Evolutionary conservation across 2,888 invertebrate species (phyloP).

Genomic region (Eurytoma californica): DNA sequence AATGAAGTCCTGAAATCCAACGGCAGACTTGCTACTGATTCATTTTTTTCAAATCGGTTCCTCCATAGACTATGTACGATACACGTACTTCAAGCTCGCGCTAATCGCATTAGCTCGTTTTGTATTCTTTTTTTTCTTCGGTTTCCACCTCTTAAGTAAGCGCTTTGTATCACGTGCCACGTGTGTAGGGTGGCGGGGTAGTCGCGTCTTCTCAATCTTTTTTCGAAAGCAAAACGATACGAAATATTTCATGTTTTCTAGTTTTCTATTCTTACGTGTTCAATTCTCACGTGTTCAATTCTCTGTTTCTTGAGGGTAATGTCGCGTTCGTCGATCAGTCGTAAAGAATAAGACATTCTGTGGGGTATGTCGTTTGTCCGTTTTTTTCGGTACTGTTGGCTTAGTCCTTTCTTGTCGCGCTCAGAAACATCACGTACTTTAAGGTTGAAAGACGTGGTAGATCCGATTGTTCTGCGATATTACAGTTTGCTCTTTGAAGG

Average conservation of each 20-base stretch:
- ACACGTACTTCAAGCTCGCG: slow-evolving; percentile 67
- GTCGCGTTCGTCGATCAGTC: slow-evolving; percentile 3
- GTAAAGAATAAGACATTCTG: slow-evolving; percentile 16
- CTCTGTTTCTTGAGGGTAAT: slow-evolving; percentile 7
- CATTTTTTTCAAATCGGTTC: slow-evolving; percentile 12
- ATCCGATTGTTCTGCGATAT: background rate
- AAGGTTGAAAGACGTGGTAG: slow-evolving; percentile 33
- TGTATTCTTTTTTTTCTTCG: slow-evolving; percentile 54
- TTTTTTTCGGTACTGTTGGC: too few relatives aligned
- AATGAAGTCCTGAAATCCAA: background rate
- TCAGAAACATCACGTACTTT: slow-evolving; percentile 26
- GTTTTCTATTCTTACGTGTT: background rate
- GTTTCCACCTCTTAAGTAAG: slow-evolving; percentile 39
- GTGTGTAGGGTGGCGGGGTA: slow-evolving; percentile 71
- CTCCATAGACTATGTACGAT: slow-evolving; percentile 56
- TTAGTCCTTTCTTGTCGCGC: slow-evolving; percentile 7
- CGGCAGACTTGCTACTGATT: slow-evolving; percentile 18
- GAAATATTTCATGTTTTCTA: slow-evolving; percentile 15
- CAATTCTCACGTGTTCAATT: background rate
- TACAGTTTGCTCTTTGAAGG: too few relatives aligned
- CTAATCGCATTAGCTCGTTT: slow-evolving; percentile 57
- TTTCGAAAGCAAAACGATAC: slow-evolving; percentile 8
- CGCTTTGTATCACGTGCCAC: slow-evolving; percentile 73
- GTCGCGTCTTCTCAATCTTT: slow-evolving; percentile 21
- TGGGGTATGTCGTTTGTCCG: background rate